These are phyloP conservation scores for Cheumatopsyche charites DNA, from an alignment of 1,140 invertebrate species.

Conservation along the genomic window DNA sequence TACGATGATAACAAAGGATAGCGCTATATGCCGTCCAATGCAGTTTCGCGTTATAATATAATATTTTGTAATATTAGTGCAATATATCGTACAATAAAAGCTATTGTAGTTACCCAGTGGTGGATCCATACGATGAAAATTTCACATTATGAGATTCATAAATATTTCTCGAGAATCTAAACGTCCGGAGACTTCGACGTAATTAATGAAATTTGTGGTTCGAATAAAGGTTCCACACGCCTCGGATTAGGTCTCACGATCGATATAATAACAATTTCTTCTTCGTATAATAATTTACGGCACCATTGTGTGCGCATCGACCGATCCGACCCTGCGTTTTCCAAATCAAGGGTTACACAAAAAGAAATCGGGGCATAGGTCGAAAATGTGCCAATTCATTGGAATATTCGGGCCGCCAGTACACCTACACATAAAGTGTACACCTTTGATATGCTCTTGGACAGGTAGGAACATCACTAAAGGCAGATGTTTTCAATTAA, in stretches of 20 bases:
- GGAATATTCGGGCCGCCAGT: constrained; percentile 46
- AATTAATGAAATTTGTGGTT: background rate
- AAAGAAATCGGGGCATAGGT: constrained; percentile 47
- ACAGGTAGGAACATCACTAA: constrained; percentile 32
- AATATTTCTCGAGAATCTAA: too few species aligned
- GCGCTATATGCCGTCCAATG: constrained; percentile 38
- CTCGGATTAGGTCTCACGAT: background rate
- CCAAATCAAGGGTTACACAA: constrained; percentile 40
- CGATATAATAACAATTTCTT: background rate
- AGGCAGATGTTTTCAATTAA: background rate
- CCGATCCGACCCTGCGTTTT: constrained; percentile 27
- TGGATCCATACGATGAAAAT: background rate
- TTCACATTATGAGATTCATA: background rate
- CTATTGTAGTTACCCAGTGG: constrained; percentile 38
- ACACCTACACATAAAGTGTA: constrained; percentile 27
- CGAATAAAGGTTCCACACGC: background rate
- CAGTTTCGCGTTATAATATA: constrained; percentile 45
- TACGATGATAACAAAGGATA: constrained; percentile 10
- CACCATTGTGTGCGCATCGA: background rate
- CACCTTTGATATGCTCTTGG: constrained; percentile 29
- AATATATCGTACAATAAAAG: constrained; percentile 46
- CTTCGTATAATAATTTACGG: too few species aligned
- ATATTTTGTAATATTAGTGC: constrained; percentile 45
- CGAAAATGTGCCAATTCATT: constrained; percentile 49
- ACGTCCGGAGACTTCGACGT: too few species aligned